These are phyloP conservation scores for Aphelenchoides besseyi DNA, from an alignment of 1,140 invertebrate species.

Conservation along the genomic window DNA sequence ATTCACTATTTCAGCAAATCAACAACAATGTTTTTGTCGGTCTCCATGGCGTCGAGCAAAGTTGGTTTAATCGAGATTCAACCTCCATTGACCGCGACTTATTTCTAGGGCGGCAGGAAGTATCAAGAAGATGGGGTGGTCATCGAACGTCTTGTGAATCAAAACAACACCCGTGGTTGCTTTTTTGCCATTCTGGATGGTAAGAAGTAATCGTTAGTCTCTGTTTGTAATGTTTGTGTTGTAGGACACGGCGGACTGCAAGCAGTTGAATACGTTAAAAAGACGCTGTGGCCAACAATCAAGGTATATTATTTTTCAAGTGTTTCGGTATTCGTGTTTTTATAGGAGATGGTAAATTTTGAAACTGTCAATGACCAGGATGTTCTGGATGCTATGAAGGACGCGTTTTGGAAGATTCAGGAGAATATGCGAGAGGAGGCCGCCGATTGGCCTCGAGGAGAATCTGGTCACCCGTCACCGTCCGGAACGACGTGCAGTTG, in stretches of 20 bases:
- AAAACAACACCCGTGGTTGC: background rate
- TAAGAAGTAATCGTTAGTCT: background rate
- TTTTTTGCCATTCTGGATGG: constrained; percentile 17
- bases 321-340: background rate
- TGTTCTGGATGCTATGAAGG: constrained; percentile 17
- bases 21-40: too few relatives aligned
- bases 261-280: background rate
- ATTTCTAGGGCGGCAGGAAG: background rate
- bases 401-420: constrained; percentile 13
- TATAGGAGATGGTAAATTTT: constrained; percentile 1
- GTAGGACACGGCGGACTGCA: constrained; percentile 13
- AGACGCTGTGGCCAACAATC: constrained; percentile 8
- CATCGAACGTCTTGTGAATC: background rate
- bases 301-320: background rate
- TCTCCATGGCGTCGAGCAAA: too few relatives aligned
- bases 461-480: background rate
- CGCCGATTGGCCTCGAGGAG: background rate
- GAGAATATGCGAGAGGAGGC: constrained; percentile 11
- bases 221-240: background rate
- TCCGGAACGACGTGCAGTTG: constrained; percentile 16
- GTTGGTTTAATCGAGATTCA: too few relatives aligned
- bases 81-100: too few relatives aligned
- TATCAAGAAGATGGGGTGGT: constrained; percentile 21
- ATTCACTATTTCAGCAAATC: too few relatives aligned
- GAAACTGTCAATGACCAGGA: background rate